Conservation (phyloP, 2,113 vertebrate genomes). For the Chamaetylas fuelleborni region DNA sequence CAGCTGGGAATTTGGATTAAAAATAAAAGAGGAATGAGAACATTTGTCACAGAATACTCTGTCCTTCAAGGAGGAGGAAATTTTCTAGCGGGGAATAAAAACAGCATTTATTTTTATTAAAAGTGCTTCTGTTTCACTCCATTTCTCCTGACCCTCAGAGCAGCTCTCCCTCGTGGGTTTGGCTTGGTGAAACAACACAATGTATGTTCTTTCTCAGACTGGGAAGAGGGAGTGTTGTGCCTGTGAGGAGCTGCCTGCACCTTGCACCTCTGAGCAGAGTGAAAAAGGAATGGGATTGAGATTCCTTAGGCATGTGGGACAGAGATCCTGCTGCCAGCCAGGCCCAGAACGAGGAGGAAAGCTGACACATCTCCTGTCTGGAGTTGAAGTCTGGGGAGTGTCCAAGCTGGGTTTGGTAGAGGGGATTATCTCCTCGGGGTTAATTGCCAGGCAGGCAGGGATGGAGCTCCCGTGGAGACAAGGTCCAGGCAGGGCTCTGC, state of each 20-base stretch:
- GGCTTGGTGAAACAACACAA: neutral
- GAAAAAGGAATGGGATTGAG: neutral
- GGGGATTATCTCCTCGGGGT: neutral
- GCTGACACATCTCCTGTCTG: neutral
- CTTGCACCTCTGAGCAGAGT: neutral
- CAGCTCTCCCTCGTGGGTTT: neutral
- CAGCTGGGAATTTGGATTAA: conserved; percentile 18
- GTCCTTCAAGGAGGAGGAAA: neutral
- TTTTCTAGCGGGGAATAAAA: neutral
- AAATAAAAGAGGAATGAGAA: conserved; percentile 44
- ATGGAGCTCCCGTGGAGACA: neutral
- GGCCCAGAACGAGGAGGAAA: neutral
- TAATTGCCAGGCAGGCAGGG: neutral
- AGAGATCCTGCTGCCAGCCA: neutral
- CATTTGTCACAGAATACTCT: conserved; percentile 1
- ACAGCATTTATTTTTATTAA: conserved; percentile 1
- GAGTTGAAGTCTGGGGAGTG: neutral
- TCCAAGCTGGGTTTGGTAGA: neutral
- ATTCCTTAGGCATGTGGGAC: accelerated
- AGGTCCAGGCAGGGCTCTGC: neutral
- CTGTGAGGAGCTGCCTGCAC: neutral
- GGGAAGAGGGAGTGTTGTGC: neutral
- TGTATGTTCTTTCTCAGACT: neutral
- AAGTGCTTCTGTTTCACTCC: neutral
- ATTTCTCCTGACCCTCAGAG: neutral